phyloP scores from a whole-genome alignment of 2,797 vertebrate species.

The Sphenodon punctatus region DNA sequence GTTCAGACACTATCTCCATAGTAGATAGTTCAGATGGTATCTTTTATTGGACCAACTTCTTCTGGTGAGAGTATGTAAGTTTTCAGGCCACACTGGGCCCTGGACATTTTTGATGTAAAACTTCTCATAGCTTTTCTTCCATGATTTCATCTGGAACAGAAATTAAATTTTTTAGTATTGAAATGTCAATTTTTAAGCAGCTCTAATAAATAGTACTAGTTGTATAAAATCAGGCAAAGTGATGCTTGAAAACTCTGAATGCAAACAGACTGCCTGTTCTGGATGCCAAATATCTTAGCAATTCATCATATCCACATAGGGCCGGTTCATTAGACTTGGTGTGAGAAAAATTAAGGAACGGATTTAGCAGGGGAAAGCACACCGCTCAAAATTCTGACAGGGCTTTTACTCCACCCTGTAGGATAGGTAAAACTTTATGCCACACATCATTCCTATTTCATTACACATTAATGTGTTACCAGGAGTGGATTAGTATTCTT shows the following conservation, averaged over 20 bases:
- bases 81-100: too few relatives aligned
- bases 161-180: too few relatives aligned
- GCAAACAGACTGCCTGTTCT: background rate
- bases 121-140: too few relatives aligned
- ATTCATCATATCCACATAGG: background rate
- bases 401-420: background rate
- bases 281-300: accelerated
- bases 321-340: background rate
- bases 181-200: too few relatives aligned
- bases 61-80: too few relatives aligned
- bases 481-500: background rate
- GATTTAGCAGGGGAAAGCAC: background rate
- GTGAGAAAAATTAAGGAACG: background rate
- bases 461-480: background rate
- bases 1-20: too few relatives aligned
- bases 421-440: background rate
- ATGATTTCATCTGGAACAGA: too few relatives aligned
- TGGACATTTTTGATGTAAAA: too few relatives aligned
- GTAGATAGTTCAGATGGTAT: too few relatives aligned
- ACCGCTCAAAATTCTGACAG: accelerated
- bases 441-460: background rate
- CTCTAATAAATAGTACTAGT: too few relatives aligned
- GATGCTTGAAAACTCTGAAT: background rate
- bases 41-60: too few relatives aligned
- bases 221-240: background rate